A percentile compares a stretch with the other conserved stretches of the same genome.
Conservation (phyloP, 2,113 vertebrate genomes). For the Notechis scutatus region DNA sequence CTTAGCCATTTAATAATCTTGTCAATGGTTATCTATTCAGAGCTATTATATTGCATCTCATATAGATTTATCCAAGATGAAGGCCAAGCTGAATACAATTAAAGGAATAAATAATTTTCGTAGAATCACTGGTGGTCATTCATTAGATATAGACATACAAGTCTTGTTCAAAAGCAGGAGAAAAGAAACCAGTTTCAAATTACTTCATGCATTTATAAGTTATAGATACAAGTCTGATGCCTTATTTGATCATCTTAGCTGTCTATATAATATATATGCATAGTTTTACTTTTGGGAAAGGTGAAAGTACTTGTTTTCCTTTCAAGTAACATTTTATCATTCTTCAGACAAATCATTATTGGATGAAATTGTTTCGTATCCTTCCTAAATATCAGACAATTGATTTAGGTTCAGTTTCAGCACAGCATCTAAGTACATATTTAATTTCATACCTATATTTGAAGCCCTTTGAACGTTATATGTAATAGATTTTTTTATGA, state of each 20-base stretch:
- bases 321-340: constrained; percentile 35
- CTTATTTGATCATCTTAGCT: not conserved
- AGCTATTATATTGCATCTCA: constrained; percentile 35
- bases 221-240: not conserved
- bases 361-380: not conserved
- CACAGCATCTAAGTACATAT: not conserved
- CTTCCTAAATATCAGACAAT: constrained; percentile 33
- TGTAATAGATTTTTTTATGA: not conserved
- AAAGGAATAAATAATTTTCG: constrained; percentile 30
- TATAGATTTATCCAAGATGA: not conserved
- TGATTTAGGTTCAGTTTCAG: constrained; percentile 35
- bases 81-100: constrained; percentile 24
- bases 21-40: constrained; percentile 24
- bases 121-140: constrained; percentile 21
- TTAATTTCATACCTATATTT: constrained; percentile 14
- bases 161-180: constrained; percentile 36
- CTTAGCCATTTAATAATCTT: constrained; percentile 35
- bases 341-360: constrained; percentile 8
- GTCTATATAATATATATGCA: not conserved
- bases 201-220: not conserved
- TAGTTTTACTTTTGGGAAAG: constrained; percentile 30
- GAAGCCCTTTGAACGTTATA: not conserved
- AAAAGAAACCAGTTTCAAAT: constrained; percentile 23
- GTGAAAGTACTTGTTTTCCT: constrained; percentile 32
- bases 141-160: constrained; percentile 25